Evolutionary conservation across 1,140 invertebrate genomes (phyloP), one percentile per base, ranked within the genome.

Genomic region (Cydia pomonella): DNA sequence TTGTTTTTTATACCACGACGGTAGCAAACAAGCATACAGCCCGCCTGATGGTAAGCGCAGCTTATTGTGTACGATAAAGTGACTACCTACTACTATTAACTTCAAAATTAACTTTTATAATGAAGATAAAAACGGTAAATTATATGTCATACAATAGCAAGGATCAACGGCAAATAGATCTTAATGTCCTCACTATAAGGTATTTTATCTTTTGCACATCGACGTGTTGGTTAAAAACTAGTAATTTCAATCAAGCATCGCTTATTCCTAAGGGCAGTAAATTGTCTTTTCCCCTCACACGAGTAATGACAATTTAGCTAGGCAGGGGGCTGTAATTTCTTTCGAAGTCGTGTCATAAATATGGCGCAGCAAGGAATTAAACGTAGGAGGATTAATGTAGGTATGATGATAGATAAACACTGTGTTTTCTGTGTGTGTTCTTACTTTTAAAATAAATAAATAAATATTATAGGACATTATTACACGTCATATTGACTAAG

Each of bases 231-330:
- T 66, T 73, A 76, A 76, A 76, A 76, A 76, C 75, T 76, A 76
- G 75, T 75, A 75, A 75, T 75, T 75, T 75, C 75, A 53, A 76
- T 76, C 72, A 71, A 64, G 72, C 62, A 44, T 18, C 72, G 66
- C 73, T 76, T 76, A 76, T 73, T 73, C 53, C 64, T 23, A 21
- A 12, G 41, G 47, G 53, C 62, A 64, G 75, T 21, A 38, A 69
- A 21, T 69, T 69, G 64, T 69, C 64, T 69, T 38, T 33, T 69
- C 64, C 64, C 64, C 64, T 69, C 64, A 33, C 64, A 59, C 50
- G 38, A 18, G 21, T 74, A 72, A 75, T 75, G 75, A 75, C 69
- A 74, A 74, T 74, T 38, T 74, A 41, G 53, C 53, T 59, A 23
- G 29, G 59, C 13, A 27, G 59, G 69, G 64, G 64, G n/a, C 64